A percentile compares a stretch with the other conserved stretches of the same genome.
Evolutionary conservation across 2,113 vertebrate genomes (phyloP).

Genomic region (Girardinichthys multiradiatus): DNA sequence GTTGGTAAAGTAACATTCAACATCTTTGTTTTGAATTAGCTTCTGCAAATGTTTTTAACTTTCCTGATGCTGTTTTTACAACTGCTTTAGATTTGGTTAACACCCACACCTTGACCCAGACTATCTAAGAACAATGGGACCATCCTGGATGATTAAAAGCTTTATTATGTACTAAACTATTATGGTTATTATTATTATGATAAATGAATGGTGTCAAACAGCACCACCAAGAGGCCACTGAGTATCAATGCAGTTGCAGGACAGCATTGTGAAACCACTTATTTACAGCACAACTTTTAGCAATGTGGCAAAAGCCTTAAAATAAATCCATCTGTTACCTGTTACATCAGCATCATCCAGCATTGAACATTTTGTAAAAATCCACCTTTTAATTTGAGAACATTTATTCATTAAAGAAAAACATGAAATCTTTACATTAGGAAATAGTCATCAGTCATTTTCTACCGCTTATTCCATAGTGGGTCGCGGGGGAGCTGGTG

Average conservation of each 20-base stretch:
- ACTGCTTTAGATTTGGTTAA: not conserved
- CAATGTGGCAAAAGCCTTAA: not conserved
- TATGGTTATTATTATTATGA: not conserved
- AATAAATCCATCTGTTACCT: not conserved
- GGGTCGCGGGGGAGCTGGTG: too few relatives aligned
- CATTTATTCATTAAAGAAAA: too few relatives aligned
- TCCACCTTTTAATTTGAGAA: not conserved
- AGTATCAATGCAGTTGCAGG: not conserved
- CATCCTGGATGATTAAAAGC: too few relatives aligned
- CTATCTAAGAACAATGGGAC: not conserved
- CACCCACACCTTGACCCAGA: not conserved
- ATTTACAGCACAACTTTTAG: too few relatives aligned
- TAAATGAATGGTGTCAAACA: constrained; percentile 33
- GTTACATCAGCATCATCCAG: too few relatives aligned
- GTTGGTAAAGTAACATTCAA: not conserved
- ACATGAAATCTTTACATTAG: too few relatives aligned
- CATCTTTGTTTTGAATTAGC: not conserved
- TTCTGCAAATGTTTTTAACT: not conserved
- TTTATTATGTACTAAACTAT: too few relatives aligned
- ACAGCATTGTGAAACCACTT: not conserved
- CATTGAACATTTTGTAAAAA: not conserved
- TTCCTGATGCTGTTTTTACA: not conserved
- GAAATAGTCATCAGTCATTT: too few relatives aligned
- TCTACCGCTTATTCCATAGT: too few relatives aligned
- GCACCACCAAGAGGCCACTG: constrained; percentile 29